These are phyloP conservation scores for Prionchulus punctatus DNA, from an alignment of 2,888 invertebrate species.

Conservation along the genomic window DNA sequence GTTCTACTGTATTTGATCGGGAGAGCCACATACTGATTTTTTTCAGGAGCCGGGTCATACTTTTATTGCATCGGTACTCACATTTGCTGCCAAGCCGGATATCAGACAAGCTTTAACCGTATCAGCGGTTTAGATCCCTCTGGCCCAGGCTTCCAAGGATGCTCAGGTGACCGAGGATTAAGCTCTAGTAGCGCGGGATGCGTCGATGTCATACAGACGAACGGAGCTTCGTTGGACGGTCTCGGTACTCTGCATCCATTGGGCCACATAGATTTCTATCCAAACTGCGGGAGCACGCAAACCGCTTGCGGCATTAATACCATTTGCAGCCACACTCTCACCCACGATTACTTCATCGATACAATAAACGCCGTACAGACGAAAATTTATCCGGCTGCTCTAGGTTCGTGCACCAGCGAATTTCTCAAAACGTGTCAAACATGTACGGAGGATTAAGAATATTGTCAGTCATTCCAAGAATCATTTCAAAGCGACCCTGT, in stretches of 20 bases:
- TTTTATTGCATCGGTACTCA: neutral
- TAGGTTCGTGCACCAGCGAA: neutral
- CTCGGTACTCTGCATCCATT: neutral
- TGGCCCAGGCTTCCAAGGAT: neutral
- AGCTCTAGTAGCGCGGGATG: neutral
- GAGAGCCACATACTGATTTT: no score
- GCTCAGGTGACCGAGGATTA: neutral
- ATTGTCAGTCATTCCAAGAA: no score
- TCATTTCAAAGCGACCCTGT: no score
- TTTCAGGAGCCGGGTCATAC: no score
- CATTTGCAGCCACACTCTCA: neutral
- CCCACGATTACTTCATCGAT: neutral
- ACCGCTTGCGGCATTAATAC: neutral
- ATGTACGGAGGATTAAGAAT: no score
- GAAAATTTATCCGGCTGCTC: neutral
- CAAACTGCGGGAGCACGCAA: neutral
- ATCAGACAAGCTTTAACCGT: neutral
- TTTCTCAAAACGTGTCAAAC: no score
- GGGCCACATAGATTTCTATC: neutral
- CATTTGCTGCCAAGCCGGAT: neutral
- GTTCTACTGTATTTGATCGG: no score
- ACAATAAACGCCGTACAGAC: neutral
- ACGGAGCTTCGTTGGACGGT: neutral
- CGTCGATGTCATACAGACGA: neutral
- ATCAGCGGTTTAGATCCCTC: neutral